A percentile compares a stretch with the other conserved stretches of the same genome.
phyloP scores from a whole-genome alignment of 1,140 invertebrate species.

The Neelides sp. region DNA sequence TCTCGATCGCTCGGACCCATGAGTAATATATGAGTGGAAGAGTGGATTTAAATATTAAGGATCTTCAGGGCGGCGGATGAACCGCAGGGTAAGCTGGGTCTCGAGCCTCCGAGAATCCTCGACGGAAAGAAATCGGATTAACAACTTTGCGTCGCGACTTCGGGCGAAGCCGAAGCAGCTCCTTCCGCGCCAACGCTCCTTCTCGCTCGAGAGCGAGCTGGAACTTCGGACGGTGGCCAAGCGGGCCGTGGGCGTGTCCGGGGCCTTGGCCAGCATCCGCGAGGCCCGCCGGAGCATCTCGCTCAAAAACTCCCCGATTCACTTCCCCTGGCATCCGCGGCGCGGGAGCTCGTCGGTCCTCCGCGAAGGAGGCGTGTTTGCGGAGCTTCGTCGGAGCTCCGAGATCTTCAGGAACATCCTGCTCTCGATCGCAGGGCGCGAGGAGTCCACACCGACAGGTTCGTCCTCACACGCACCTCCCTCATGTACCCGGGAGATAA shows the following conservation, averaged over 20 bases:
- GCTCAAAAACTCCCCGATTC: slow-evolving; percentile 35
- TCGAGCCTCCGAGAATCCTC: slow-evolving; percentile 27
- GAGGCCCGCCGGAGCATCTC: slow-evolving; percentile 35
- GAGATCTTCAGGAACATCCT: slow-evolving; percentile 39
- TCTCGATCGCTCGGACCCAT: slow-evolving; percentile 1
- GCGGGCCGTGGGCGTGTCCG: slow-evolving; percentile 28
- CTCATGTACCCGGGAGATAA: too few relatives aligned
- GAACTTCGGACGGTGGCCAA: slow-evolving; percentile 30
- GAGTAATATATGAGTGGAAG: slow-evolving; percentile 14
- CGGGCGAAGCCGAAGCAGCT: slow-evolving; percentile 32
- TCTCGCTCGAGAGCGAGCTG: slow-evolving; percentile 37
- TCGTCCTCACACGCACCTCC: too few relatives aligned
- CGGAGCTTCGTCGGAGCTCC: slow-evolving; percentile 37
- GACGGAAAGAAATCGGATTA: slow-evolving; percentile 31
- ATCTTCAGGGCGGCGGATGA: slow-evolving; percentile 23
- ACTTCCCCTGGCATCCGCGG: slow-evolving; percentile 28
- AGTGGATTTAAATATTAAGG: too few relatives aligned
- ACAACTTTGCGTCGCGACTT: slow-evolving; percentile 30
- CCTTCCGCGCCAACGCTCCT: slow-evolving; percentile 36
- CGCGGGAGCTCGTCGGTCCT: slow-evolving; percentile 26
- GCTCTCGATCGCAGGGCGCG: slow-evolving; percentile 36
- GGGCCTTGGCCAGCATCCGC: slow-evolving; percentile 28
- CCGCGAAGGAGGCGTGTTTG: slow-evolving; percentile 33
- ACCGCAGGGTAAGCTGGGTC: slow-evolving; percentile 35
- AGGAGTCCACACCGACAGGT: slow-evolving; percentile 32